Evolutionary conservation across 1,140 invertebrate genomes (phyloP), one percentile per base, ranked within the genome.

Genomic region (Lordiphosa mommai): DNA sequence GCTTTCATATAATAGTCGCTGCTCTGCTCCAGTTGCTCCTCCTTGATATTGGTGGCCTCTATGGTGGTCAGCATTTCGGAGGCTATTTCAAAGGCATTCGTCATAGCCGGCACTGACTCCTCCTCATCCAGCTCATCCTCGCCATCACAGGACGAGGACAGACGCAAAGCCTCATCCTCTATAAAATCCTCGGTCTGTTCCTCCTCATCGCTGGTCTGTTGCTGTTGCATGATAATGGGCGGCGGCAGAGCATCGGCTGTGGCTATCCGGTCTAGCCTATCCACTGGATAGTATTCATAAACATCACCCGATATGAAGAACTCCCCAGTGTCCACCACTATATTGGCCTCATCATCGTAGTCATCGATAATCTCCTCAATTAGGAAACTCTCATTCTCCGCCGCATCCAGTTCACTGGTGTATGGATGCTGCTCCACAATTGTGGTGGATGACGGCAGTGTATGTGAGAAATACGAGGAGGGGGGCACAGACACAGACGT

Each of bases 351-450:
- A 43, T 86, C 82, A 36, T 82, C 76, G 6, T 74, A 80, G 29
- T 80, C 76, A 32, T 80, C 76, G 16, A 82, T 84, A 10, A 86
- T 86, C 59, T 86, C 84, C 41, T 86, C 84, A 16, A 86, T 86
- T 3, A 86, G 36, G 49, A 86, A 86, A 58, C 76, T 86, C 16
- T 86, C 84, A 16, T 65, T 86, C 32, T 84, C 58, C 32, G 32
- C 66, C 44, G 27, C 46, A 59, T 82, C 76, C 37, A 86, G 30
- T 17, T 82, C 84, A 4, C 56, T 52, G 30, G 59, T 68, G 16
- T 86, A 86, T 1, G 82, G 82, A 58, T 86, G 73, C 29, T 80
- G 66, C 6, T 85, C 80, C 7, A 67, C 65, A 44, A 67, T 76
- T 9, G 66, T 41, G 2, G 51, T 40, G 4, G 61, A 57, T 6